A percentile compares a stretch with the other conserved stretches of the same genome.
These are phyloP conservation scores for Boulengeromyrus knoepffleri DNA, from an alignment of 2,113 vertebrate genomes.

Conservation along the genomic window DNA sequence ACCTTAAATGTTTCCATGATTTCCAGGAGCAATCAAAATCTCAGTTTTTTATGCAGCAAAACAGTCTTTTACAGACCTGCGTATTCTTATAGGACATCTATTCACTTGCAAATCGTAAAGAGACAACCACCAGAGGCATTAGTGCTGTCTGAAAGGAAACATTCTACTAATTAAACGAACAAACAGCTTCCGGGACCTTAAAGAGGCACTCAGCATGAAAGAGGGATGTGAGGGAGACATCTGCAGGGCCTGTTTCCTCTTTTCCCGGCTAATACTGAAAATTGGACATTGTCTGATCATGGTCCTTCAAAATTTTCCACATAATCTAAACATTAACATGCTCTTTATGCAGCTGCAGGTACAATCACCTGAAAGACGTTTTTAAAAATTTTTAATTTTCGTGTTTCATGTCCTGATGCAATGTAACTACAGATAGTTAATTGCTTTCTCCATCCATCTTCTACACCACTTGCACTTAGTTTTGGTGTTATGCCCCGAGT, in stretches of 20 bases:
- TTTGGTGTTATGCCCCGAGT: background rate
- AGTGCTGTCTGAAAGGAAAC: background rate
- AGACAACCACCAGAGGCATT: background rate
- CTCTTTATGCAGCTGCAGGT: background rate
- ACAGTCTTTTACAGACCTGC: background rate
- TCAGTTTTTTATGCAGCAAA: background rate
- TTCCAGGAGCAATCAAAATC: background rate
- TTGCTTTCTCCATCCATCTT: background rate
- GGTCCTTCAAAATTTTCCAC: background rate
- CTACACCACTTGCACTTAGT: background rate
- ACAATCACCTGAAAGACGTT: background rate
- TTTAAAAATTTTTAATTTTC: background rate
- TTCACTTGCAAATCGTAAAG: background rate
- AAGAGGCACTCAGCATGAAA: background rate
- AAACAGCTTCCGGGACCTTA: conserved; percentile 8
- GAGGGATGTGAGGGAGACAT: background rate
- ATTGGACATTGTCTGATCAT: background rate
- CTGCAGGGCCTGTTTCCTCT: background rate
- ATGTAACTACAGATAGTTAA: background rate
- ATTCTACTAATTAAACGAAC: conserved; percentile 1
- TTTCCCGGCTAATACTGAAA: background rate
- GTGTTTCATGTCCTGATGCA: background rate
- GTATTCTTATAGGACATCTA: background rate
- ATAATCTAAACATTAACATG: background rate
- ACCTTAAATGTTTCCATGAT: too few species aligned